phyloP scores from a whole-genome alignment of 2,113 vertebrate genomes.

The Anolis sagrei region DNA sequence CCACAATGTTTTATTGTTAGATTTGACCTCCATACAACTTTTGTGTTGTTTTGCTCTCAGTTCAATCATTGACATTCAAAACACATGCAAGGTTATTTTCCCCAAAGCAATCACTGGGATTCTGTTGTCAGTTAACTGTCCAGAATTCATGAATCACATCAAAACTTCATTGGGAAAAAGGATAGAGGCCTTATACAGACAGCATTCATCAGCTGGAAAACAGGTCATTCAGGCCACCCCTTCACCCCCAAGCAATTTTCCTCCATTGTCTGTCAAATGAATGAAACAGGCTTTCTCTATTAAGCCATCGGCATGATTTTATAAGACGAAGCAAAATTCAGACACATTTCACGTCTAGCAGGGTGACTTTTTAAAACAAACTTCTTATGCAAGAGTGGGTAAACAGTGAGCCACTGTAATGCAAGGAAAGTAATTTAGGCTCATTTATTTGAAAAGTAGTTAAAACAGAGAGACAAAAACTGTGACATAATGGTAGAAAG shows the following conservation, averaged over 20 bases:
- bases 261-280: constrained; percentile 38
- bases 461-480: constrained; percentile 49
- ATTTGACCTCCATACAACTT: constrained; percentile 44
- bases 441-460: constrained; percentile 32
- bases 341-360: constrained; percentile 33
- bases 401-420: constrained; percentile 53
- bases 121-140: neutral
- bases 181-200: neutral
- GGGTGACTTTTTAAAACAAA: neutral
- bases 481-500: constrained; percentile 16
- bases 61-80: constrained; percentile 33
- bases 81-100: constrained; percentile 48
- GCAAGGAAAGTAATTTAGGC: constrained; percentile 35
- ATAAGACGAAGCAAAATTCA: constrained; percentile 42
- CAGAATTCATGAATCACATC: constrained; percentile 34
- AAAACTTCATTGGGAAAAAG: neutral
- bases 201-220: constrained; percentile 41
- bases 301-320: constrained; percentile 9
- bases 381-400: constrained; percentile 17
- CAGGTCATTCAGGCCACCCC: constrained; percentile 20
- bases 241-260: neutral
- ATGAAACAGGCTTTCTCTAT: constrained; percentile 18
- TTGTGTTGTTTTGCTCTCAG: constrained; percentile 41
- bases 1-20: constrained; percentile 8
- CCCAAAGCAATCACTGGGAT: constrained; percentile 31